Base-by-base conservation (phyloP, 2,888 invertebrate species). In the Orchesella flavescens region DNA sequence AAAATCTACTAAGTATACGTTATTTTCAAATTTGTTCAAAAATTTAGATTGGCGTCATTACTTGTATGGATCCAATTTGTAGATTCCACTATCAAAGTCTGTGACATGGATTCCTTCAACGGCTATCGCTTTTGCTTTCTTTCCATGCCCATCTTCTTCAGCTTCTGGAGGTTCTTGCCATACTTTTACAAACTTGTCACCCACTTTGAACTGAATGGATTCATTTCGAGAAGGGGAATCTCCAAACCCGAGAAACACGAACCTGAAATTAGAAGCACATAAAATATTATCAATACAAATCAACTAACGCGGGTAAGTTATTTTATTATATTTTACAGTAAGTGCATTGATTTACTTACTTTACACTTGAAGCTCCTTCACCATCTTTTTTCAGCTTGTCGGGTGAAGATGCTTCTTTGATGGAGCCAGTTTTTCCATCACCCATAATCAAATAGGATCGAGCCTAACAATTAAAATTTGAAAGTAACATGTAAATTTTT, bases 321-420 rank as follows among this genome's bases (percentile, higher is more conserved):
- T n/a, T n/a, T n/a, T n/a, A n/a, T n/a, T n/a, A n/a, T n/a, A n/a
- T n/a, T n/a, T n/a, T n/a, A n/a, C n/a, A n/a, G n/a, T n/a, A n/a
- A n/a, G n/a, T n/a, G n/a, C 34, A 17, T 19, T 17, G 59, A 59
- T 5, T 59, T 59, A 19, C 63, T 44, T 61, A 85, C 83, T 77
- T 80, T 15, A 82, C 19, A 12, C 61, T 68, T 12, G 82, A 34
- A 19, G 71, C 72, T 71, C 84, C 83, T 63, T 84, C 77, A 5
- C 73, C 81, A 21, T 80, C 68, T 61, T 85, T 85, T 23, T 55
- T 17, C 21, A 77, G 44, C 46, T 46, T 49, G 43, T 85, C 85
- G 0, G 55, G 57, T 2, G 23, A 13, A 9, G 1, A 12, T n/a
- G 75, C 49, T 17, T 55, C 23, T 19, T 55, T 61, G 15, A 85